phyloP scores from a whole-genome alignment of 1,140 invertebrate genomes.

The Aphis craccivora region DNA sequence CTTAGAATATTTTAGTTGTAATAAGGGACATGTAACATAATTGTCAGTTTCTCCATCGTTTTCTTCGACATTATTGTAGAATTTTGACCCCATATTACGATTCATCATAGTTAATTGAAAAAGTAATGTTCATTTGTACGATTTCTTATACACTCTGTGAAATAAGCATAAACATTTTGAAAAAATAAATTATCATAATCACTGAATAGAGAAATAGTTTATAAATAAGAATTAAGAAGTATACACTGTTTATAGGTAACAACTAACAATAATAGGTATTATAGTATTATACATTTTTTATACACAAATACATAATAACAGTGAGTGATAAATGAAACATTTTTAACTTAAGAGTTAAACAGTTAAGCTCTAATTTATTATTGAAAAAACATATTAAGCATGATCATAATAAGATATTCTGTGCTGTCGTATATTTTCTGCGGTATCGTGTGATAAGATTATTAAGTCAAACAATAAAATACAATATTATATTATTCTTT shows the following conservation, averaged over 20 bases:
- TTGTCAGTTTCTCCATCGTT: conserved; percentile 53
- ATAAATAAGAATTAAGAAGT: not conserved
- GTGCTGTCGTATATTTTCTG: too few species aligned
- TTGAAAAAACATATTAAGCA: too few species aligned
- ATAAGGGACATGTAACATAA: conserved; percentile 46
- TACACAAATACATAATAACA: too few species aligned
- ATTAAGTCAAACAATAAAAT: not conserved
- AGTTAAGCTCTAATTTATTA: too few species aligned
- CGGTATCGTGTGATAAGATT: not conserved
- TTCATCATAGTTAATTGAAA: conserved; percentile 32
- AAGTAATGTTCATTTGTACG: not conserved
- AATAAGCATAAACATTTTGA: not conserved
- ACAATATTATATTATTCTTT: not conserved
- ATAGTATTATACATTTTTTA: too few species aligned
- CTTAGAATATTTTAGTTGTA: conserved; percentile 43
- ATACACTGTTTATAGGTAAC: not conserved
- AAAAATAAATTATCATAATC: not conserved
- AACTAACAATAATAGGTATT: too few species aligned
- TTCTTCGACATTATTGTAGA: conserved; percentile 16
- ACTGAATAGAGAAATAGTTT: too few species aligned
- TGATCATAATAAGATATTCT: too few species aligned
- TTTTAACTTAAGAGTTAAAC: too few species aligned
- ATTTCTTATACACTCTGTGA: not conserved
- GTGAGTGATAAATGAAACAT: too few species aligned
- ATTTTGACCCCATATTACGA: not conserved